phyloP scores from a whole-genome alignment of 2,113 vertebrate species.

The Bagarius yarrelli region DNA sequence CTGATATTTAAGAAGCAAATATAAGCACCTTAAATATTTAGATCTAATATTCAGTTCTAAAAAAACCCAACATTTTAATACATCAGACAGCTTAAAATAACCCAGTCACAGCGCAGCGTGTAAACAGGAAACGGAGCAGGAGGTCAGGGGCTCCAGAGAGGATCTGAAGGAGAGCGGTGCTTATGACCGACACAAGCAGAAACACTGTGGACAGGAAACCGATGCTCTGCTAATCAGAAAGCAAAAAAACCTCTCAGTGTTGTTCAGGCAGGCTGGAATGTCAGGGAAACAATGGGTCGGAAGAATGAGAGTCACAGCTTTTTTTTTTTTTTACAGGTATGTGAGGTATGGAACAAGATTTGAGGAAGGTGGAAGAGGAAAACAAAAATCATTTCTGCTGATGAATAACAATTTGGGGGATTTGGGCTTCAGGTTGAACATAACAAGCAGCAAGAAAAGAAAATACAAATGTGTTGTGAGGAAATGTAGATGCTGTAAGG shows the following conservation, averaged over 20 bases:
- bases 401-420: not conserved
- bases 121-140: slow-evolving; percentile 73
- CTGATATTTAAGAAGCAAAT: not conserved
- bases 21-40: not conserved
- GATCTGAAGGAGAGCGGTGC: slow-evolving; percentile 33
- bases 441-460: slow-evolving; percentile 1
- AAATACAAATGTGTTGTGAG: not conserved
- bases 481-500: not conserved
- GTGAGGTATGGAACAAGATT: slow-evolving; percentile 14
- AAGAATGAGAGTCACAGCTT: slow-evolving; percentile 9
- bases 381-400: slow-evolving; percentile 4
- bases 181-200: slow-evolving; percentile 29
- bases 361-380: not conserved
- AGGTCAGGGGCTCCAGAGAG: slow-evolving; percentile 40
- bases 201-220: slow-evolving; percentile 36
- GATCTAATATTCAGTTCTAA: slow-evolving; percentile 4
- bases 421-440: not conserved
- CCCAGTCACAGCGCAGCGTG: slow-evolving; percentile 41
- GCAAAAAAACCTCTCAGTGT: slow-evolving; percentile 20
- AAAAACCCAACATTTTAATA: slow-evolving; percentile 36
- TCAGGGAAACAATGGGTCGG: slow-evolving; percentile 44
- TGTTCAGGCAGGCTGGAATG: slow-evolving; percentile 42
- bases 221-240: slow-evolving; percentile 40
- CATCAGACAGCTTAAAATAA: slow-evolving; percentile 55
- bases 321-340: slow-evolving; percentile 18